These are phyloP conservation scores for Drosophila maculinotata DNA, from an alignment of 2,888 invertebrate genomes.

Conservation along the genomic window DNA sequence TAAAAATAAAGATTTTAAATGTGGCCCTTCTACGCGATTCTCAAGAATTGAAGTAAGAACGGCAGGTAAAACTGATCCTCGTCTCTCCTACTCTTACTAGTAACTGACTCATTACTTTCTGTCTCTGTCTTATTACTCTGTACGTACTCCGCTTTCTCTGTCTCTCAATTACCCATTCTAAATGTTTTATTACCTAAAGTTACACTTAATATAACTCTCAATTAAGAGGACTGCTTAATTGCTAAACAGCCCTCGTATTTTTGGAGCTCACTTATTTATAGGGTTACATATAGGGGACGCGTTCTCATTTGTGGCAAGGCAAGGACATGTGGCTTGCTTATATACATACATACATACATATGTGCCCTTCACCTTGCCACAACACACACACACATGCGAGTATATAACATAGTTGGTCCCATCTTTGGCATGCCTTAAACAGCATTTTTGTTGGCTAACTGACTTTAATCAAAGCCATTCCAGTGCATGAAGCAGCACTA, in stretches of 20 bases:
- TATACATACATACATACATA: constrained; percentile 28
- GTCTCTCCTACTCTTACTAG: too few relatives aligned
- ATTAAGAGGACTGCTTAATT: constrained; percentile 2
- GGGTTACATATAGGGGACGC: constrained; percentile 15
- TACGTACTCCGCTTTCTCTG: not conserved
- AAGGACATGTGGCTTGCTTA: constrained; percentile 53
- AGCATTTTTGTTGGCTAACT: constrained; percentile 32
- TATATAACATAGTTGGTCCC: constrained; percentile 27
- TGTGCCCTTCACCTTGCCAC: constrained; percentile 63
- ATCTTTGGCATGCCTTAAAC: constrained; percentile 19
- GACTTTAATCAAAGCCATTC: constrained; percentile 57
- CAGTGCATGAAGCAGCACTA: constrained; percentile 17
- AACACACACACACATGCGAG: constrained; percentile 11
- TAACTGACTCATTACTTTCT: too few relatives aligned
- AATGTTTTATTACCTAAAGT: too few relatives aligned
- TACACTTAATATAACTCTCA: too few relatives aligned
- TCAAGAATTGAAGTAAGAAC: too few relatives aligned
- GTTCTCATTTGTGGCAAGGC: constrained; percentile 40
- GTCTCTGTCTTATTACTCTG: too few relatives aligned
- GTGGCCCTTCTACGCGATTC: too few relatives aligned
- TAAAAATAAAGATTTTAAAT: too few relatives aligned
- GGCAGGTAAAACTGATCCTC: too few relatives aligned
- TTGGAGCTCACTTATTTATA: constrained; percentile 12
- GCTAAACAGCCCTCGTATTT: constrained; percentile 34
- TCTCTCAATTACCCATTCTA: too few relatives aligned